Evolutionary conservation across 2,113 vertebrate species (phyloP).

Genomic region (Etia nguti): DNA sequence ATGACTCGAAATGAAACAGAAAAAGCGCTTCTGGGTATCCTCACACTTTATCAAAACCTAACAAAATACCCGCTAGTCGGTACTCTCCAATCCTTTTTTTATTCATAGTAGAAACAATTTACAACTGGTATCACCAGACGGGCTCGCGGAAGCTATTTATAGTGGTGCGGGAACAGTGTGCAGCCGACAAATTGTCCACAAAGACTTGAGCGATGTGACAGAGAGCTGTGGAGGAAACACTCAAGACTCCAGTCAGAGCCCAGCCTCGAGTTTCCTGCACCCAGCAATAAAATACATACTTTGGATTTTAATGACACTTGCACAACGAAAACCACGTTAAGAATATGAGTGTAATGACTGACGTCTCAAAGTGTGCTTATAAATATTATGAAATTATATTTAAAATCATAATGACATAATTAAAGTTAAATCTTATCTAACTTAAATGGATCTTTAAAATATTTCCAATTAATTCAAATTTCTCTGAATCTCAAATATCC

Average conservation of each 20-base stretch:
- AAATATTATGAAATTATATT: not conserved
- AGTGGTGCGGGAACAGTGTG: not conserved
- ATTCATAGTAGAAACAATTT: constrained; percentile 52
- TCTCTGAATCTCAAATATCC: not conserved
- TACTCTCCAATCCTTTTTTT: constrained; percentile 39
- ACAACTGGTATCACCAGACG: not conserved
- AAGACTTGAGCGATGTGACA: constrained; percentile 34
- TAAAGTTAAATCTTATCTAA: not conserved
- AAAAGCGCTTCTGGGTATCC: not conserved
- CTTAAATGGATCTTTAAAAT: not conserved
- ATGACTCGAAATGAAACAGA: not conserved
- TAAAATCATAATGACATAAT: not conserved
- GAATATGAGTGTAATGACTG: not conserved
- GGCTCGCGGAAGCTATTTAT: constrained; percentile 11
- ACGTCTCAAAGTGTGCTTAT: not conserved
- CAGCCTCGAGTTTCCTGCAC: not conserved
- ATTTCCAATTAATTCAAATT: not conserved
- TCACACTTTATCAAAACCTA: constrained; percentile 24
- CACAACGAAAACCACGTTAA: not conserved
- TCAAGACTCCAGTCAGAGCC: not conserved
- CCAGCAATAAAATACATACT: not conserved
- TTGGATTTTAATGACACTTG: not conserved
- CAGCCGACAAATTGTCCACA: constrained; percentile 52
- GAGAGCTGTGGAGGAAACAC: not conserved
- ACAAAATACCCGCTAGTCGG: not conserved